Percentiles rank a stretch among this genome's conserved stretches.
These are phyloP conservation scores for Pardosa pseudoannulata DNA, from an alignment of 2,888 invertebrate genomes.

Conservation along the genomic window DNA sequence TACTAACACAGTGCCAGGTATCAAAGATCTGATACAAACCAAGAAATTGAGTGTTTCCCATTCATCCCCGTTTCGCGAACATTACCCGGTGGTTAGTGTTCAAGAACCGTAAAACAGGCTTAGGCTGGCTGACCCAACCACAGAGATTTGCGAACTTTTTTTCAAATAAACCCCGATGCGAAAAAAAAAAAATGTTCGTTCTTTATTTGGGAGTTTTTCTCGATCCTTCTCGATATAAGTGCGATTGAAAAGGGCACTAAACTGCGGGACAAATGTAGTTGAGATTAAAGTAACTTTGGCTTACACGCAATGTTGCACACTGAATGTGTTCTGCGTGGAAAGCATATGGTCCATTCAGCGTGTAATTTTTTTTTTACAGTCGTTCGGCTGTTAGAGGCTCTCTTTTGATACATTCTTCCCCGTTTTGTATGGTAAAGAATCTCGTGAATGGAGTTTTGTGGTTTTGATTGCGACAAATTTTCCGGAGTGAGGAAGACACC, in stretches of 20 bases:
- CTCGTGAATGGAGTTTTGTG: slow-evolving; percentile 17
- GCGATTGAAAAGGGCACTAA: slow-evolving; percentile 59
- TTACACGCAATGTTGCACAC: slow-evolving; percentile 64
- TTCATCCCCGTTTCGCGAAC: not conserved
- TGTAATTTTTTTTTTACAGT: slow-evolving; percentile 9
- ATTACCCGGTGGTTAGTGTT: slow-evolving; percentile 21
- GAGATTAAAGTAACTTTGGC: slow-evolving; percentile 69
- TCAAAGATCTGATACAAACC: not conserved
- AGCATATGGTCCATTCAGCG: slow-evolving; percentile 51
- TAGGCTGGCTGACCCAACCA: slow-evolving; percentile 63
- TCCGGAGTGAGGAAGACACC: not conserved
- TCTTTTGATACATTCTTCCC: not conserved
- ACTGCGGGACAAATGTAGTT: slow-evolving; percentile 53
- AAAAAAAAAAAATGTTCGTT: slow-evolving; percentile 23
- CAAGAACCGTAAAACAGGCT: slow-evolving; percentile 68
- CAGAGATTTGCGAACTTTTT: slow-evolving; percentile 27
- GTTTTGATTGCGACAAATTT: slow-evolving; percentile 33
- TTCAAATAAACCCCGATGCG: slow-evolving; percentile 24
- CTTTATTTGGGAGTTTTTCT: slow-evolving; percentile 25
- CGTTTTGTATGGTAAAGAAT: not conserved
- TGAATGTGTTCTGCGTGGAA: slow-evolving; percentile 30
- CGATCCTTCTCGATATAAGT: slow-evolving; percentile 60
- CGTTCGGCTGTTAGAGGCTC: slow-evolving; percentile 19
- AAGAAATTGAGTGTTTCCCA: slow-evolving; percentile 9
- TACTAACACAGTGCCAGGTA: not conserved